Evolutionary conservation across 2,113 vertebrate species (phyloP), one percentile per base, ranked within the genome.

Genomic region (Columba janthina): DNA sequence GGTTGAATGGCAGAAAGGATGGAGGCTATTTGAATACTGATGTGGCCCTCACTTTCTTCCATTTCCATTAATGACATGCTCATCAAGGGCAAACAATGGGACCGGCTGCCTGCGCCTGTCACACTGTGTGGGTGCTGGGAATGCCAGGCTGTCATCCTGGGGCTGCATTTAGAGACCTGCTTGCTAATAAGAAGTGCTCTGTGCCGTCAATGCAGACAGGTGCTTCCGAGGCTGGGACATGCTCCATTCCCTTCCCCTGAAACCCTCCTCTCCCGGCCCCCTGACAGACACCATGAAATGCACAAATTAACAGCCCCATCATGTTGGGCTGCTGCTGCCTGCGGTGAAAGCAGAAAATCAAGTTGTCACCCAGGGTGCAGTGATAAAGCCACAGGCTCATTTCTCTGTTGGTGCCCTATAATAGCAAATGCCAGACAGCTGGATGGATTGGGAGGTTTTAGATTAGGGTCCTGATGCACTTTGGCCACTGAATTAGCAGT

Each of bases 1-100:
- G 19, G 92, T 94, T 98, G 98, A 98, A 98, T 97, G 98, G 98
- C 98, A 98, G 98, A 96, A 97, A 98, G 98, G 98, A 98, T 98
- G 98, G 98, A 99, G 98, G 98, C 98, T 98, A 99, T 99, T 99
- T 99, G 98, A 99, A 99, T 99, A 98, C 98, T 99, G 98, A 99
- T 99, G 98, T 98, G 98, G 98, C 97, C 98, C 98, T 98, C 98
- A 98, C 98, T 99, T 98, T 98, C 98, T 98, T 98, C 98, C 97
- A 98, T 98, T 98, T 98, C 98, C 98, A 98, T 98, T 98, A 98
- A 98, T 98, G 98, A 99, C 99, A 99, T 98, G 98, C 99, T 99
- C 98, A 98, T 99, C 99, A 99, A 98, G 98, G 98, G 98, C 98
- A 99, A 98, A 99, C 99, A 99, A 98, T 99, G 98, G 98, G 98